phyloP scores from a whole-genome alignment of 2,113 vertebrate species.

The Oreochromis aureus region DNA sequence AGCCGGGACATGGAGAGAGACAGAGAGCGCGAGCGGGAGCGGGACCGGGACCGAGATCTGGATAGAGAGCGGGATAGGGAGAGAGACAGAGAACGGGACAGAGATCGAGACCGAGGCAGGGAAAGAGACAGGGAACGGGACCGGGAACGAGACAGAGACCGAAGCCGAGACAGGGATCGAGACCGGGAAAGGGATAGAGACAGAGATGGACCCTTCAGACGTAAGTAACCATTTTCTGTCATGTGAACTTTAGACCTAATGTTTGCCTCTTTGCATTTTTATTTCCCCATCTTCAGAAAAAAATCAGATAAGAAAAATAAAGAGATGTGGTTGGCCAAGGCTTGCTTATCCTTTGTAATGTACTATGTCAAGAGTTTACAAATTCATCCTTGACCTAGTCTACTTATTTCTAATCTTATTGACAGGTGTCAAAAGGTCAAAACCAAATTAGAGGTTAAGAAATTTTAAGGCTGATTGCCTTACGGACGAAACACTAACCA shows the following conservation, averaged over 20 bases:
- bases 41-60: constrained; percentile 1
- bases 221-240: constrained; percentile 58
- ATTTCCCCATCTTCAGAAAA: neutral
- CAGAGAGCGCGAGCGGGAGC: constrained; percentile 25
- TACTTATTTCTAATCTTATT: neutral
- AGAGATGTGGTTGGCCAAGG: neutral
- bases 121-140: constrained; percentile 41
- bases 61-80: constrained; percentile 44
- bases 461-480: neutral
- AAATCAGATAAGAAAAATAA: neutral
- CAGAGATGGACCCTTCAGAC: constrained; percentile 72
- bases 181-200: constrained; percentile 52
- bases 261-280: neutral
- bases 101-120: constrained; percentile 53
- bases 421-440: neutral
- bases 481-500: neutral
- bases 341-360: neutral
- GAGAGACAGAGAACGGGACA: constrained; percentile 41
- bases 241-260: neutral
- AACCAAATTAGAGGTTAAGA: neutral
- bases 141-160: constrained; percentile 8
- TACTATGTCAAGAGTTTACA: neutral
- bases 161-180: constrained; percentile 25
- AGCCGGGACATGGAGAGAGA: constrained; percentile 54
- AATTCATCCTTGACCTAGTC: neutral